phyloP scores from a whole-genome alignment of 2,888 invertebrate species.

The Notodonta ziczac region DNA sequence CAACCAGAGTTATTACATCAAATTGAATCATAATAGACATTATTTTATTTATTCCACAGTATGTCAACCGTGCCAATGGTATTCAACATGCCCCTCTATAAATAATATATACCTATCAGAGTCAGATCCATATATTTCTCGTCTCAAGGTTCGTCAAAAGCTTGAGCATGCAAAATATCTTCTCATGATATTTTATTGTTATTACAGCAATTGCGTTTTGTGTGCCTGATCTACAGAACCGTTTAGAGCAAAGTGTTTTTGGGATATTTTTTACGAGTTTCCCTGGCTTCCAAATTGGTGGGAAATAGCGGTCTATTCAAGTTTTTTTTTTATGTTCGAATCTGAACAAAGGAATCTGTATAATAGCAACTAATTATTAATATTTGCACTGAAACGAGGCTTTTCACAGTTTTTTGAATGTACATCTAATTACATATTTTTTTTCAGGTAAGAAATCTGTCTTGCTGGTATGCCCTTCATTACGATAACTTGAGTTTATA shows the following conservation, averaged over 20 bases:
- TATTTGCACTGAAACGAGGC: no score
- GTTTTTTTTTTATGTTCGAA: slow-evolving; percentile 9
- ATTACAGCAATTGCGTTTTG: slow-evolving; percentile 33
- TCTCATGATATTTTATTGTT: slow-evolving; percentile 54
- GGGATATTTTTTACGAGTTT: slow-evolving; percentile 24
- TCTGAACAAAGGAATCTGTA: slow-evolving; percentile 7
- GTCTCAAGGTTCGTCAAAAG: slow-evolving; percentile 27
- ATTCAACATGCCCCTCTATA: background rate
- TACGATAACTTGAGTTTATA: no score
- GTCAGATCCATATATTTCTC: slow-evolving; percentile 12
- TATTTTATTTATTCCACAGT: no score
- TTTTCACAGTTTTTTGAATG: no score
- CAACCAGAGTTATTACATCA: no score
- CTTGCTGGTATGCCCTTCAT: no score
- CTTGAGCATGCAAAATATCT: slow-evolving; percentile 42
- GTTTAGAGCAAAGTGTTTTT: slow-evolving; percentile 19
- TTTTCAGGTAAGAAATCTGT: no score
- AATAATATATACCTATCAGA: background rate
- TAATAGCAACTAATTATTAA: background rate
- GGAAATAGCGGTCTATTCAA: slow-evolving; percentile 13
- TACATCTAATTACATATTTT: no score
- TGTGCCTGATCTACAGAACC: slow-evolving; percentile 24
- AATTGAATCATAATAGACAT: no score
- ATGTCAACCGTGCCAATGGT: no score
- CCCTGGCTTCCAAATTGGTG: slow-evolving; percentile 15